Conservation (phyloP, 2,888 invertebrate species). For the Phortica okadai region DNA sequence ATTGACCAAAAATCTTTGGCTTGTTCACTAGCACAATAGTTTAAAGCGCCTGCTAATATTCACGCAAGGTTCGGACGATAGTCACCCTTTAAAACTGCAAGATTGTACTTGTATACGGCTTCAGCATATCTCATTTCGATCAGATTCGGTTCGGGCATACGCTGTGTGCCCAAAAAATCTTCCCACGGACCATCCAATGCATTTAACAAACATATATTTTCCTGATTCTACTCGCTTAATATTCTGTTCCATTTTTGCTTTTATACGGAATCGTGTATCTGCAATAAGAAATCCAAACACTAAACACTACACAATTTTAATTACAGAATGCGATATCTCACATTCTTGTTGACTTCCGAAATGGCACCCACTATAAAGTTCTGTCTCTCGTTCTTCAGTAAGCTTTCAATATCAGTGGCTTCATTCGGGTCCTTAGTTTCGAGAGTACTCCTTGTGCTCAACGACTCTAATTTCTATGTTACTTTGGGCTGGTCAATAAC, state of each 20-base stretch:
- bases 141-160: slow-evolving; percentile 81
- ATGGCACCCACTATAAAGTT: slow-evolving; percentile 94
- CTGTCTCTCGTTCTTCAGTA: slow-evolving; percentile 93
- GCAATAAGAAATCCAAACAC: slow-evolving; percentile 41
- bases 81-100: slow-evolving; percentile 85
- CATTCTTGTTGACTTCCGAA: slow-evolving; percentile 91
- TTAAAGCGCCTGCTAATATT: slow-evolving; percentile 83
- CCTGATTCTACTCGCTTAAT: slow-evolving; percentile 92
- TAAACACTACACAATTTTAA: not conserved
- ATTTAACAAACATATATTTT: slow-evolving; percentile 91
- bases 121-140: slow-evolving; percentile 89
- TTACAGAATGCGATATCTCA: slow-evolving; percentile 74
- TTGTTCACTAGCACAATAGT: slow-evolving; percentile 80
- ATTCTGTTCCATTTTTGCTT: slow-evolving; percentile 87
- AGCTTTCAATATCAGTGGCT: slow-evolving; percentile 93
- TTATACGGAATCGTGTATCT: slow-evolving; percentile 82
- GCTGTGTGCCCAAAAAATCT: slow-evolving; percentile 83
- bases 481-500: slow-evolving; percentile 96
- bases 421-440: slow-evolving; percentile 93
- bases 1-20: slow-evolving; percentile 94
- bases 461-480: slow-evolving; percentile 91
- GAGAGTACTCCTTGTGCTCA: slow-evolving; percentile 90
- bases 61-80: slow-evolving; percentile 86
- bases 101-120: slow-evolving; percentile 87
- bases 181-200: slow-evolving; percentile 92